A percentile compares a stretch with the other conserved stretches of the same genome.
These are phyloP conservation scores for Cosmorhoe ocellata DNA, from an alignment of 2,888 invertebrate species.

Conservation along the genomic window DNA sequence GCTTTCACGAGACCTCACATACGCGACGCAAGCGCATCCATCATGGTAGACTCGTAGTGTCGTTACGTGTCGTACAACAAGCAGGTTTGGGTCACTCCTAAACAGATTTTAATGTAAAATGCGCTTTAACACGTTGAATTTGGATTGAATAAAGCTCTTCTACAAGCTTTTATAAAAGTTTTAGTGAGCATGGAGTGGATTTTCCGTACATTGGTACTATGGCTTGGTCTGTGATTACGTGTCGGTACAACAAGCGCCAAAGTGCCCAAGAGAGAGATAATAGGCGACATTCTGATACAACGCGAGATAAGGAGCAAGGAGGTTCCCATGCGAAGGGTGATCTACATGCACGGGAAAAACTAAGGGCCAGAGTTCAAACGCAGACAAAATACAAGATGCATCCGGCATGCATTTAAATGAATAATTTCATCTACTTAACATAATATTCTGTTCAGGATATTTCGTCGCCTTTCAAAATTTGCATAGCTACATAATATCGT, in stretches of 20 bases:
- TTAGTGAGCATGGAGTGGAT: no score
- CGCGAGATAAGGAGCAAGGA: slow-evolving; percentile 68
- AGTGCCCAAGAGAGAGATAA: slow-evolving; percentile 76
- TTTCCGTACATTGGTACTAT: neutral
- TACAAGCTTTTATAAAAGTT: neutral
- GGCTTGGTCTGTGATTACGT: slow-evolving; percentile 52
- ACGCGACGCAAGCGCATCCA: slow-evolving; percentile 66
- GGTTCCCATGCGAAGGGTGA: slow-evolving; percentile 74
- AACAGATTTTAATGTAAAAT: neutral
- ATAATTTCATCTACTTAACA: slow-evolving; percentile 26
- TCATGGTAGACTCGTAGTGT: slow-evolving; percentile 72
- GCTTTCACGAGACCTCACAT: slow-evolving; percentile 65
- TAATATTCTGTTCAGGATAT: no score
- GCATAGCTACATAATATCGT: no score
- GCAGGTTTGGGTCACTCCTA: slow-evolving; percentile 2
- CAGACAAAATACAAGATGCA: slow-evolving; percentile 57
- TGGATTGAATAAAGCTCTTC: neutral
- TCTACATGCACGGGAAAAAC: slow-evolving; percentile 47
- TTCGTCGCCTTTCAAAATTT: no score
- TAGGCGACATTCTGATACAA: slow-evolving; percentile 80
- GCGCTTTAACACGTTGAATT: neutral
- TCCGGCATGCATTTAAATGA: slow-evolving; percentile 33
- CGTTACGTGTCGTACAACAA: slow-evolving; percentile 58
- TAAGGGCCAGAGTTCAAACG: slow-evolving; percentile 67
- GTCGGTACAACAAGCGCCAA: slow-evolving; percentile 74